Percentiles rank a stretch among this genome's conserved stretches.
Conservation (phyloP, 1,140 invertebrate species). For the Caenorhabditis elegans region WBcel235 BX284603.4:5481501-5482000, state of each 20-base stretch:
- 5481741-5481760: neutral
- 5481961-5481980: neutral
- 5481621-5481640: neutral
- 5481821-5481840: neutral
- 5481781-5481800: neutral
- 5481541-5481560: neutral
- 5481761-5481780: neutral
- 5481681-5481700: slow-evolving; percentile 14
- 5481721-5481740: neutral
- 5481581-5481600: neutral
- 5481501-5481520: neutral
- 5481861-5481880: neutral
- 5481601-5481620: neutral
- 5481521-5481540: slow-evolving; percentile 11
- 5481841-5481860: neutral
- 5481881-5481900: neutral
- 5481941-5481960: neutral
- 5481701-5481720: neutral
- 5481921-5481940: neutral
- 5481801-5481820: neutral
- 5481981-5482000: neutral
- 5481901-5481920: neutral
- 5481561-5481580: slow-evolving; percentile 3
- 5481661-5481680: neutral
- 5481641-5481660: neutral